Base-by-base conservation (phyloP, 2,888 invertebrate genomes). In the Heliconius erato region DNA sequence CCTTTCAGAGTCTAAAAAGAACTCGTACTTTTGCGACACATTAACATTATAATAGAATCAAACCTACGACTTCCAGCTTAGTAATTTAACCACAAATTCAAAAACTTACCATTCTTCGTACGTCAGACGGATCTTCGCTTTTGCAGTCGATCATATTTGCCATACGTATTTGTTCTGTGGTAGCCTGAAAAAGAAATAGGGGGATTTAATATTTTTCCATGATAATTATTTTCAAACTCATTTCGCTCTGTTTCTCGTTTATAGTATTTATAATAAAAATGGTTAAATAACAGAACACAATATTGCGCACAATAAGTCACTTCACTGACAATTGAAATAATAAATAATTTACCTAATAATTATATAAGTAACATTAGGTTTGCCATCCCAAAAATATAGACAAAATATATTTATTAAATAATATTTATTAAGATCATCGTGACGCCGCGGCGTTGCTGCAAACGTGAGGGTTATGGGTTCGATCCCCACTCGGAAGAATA, bases 101-200 rank as follows among this genome's bases (percentile, higher is more conserved):
- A 54, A 54, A 54, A 65, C 93, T 92, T 84, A 95, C 95, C 96
- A 97, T 97, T 94, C 96, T 96, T 89, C 97, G 96, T 92, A 97
- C 97, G 90, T 97, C 97, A 84, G 96, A 96, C 90, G 96, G 95
- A 94, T 97, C 95, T 91, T 96, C 94, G 91, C 96, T 96, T 96
- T 97, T 96, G 89, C 97, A 97, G 91, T 97, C 97, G 91, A 98
- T 98, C 92, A 98, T 98, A 96, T 98, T 97, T 93, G 98, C 98
- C 96, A 98, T 97, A 89, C 98, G 97, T 91, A 98, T 97, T 95
- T 98, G 98, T 96, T 98, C 98, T 94, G 98, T 97, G 88, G 98
- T 98, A 85, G 98, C 97, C 97, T 98, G 93, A 28, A 94, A 93
- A 77, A 63, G 78, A 19, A 67, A 65, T 28, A 32, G 35, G 32